These are phyloP conservation scores for Pygoscelis antarcticus DNA, from an alignment of 2,113 vertebrate species.

Conservation along the genomic window DNA sequence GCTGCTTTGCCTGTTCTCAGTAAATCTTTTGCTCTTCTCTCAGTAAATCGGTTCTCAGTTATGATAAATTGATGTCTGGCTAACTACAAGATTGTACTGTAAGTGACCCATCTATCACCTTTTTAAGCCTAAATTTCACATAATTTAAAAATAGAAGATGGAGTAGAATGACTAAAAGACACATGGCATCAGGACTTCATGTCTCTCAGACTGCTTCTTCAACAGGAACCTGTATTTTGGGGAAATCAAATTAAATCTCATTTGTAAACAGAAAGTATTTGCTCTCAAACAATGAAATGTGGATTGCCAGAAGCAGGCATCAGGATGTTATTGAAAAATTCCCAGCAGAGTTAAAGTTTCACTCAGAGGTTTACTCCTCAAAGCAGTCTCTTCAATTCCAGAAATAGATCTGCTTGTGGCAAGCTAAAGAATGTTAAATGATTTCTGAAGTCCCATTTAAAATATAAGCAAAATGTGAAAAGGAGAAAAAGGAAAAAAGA, in stretches of 20 bases:
- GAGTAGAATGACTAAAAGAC: background rate
- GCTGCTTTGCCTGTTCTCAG: background rate
- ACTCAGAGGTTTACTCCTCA: background rate
- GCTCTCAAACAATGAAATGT: slow-evolving; percentile 39
- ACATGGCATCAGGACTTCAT: background rate
- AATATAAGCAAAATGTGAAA: background rate
- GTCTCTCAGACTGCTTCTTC: background rate
- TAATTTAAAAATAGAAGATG: background rate
- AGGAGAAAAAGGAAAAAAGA: background rate
- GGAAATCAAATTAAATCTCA: slow-evolving; percentile 12
- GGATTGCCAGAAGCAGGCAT: slow-evolving; percentile 41
- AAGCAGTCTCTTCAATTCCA: background rate
- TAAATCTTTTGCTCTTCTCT: background rate
- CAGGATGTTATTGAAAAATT: slow-evolving; percentile 41
- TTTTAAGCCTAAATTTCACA: background rate
- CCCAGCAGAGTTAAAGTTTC: slow-evolving; percentile 22
- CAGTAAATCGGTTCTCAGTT: background rate
- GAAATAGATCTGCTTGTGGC: background rate
- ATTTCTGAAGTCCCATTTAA: background rate
- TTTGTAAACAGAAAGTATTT: slow-evolving; percentile 59
- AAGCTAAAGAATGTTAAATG: background rate
- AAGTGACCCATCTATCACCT: background rate
- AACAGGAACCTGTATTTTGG: background rate
- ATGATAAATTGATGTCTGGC: background rate
- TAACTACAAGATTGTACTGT: background rate